A percentile compares a stretch with the other conserved stretches of the same genome.
phyloP scores from a whole-genome alignment of 1,140 invertebrate genomes.

The Leptopilina boulardi region DNA sequence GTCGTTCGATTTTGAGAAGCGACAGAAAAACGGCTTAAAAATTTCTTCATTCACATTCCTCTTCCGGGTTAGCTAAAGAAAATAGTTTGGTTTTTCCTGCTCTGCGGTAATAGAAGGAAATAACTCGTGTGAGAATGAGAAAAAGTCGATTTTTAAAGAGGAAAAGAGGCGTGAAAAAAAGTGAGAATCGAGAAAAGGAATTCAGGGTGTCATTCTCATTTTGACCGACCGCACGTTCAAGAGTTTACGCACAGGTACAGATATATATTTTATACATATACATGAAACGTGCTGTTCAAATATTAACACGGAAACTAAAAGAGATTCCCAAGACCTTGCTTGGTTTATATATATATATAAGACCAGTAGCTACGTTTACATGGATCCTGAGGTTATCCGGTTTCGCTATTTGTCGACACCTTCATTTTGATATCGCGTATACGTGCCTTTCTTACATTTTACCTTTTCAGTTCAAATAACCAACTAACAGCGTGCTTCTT shows the following conservation, averaged over 20 bases:
- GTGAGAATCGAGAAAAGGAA: neutral
- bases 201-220: slow-evolving; percentile 30
- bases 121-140: neutral
- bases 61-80: slow-evolving; percentile 31
- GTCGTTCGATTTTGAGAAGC: slow-evolving; percentile 12
- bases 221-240: neutral
- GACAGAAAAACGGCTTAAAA: slow-evolving; percentile 38
- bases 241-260: neutral
- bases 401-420: slow-evolving; percentile 58
- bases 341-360: slow-evolving; percentile 69
- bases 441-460: neutral
- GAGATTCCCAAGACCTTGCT: slow-evolving; percentile 51
- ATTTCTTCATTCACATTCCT: slow-evolving; percentile 4
- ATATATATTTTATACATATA: neutral
- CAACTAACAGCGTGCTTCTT: neutral
- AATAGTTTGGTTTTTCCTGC: slow-evolving; percentile 31
- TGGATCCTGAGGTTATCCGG: slow-evolving; percentile 44
- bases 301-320: slow-evolving; percentile 69
- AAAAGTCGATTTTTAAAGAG: neutral
- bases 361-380: slow-evolving; percentile 66
- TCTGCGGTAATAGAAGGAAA: neutral
- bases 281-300: slow-evolving; percentile 61
- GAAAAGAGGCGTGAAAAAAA: slow-evolving; percentile 30
- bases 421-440: slow-evolving; percentile 34
- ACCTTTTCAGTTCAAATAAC: neutral